Conservation (phyloP, 2,797 vertebrate species). For the Tinamus major region DNA sequence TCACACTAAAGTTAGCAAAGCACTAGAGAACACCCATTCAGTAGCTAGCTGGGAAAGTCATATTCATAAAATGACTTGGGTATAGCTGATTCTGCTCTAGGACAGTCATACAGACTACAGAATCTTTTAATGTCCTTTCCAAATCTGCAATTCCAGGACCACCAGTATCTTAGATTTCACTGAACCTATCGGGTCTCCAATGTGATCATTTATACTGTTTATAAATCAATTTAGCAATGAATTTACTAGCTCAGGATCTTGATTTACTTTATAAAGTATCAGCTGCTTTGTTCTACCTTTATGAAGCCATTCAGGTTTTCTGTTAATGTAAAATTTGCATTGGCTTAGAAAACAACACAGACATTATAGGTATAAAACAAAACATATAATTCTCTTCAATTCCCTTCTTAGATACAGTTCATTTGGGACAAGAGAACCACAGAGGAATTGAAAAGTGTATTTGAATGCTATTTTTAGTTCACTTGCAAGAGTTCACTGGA, state of each 20-base stretch:
- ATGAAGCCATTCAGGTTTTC: background rate
- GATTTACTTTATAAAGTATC: background rate
- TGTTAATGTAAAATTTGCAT: background rate
- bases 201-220: background rate
- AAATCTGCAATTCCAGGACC: background rate
- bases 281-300: background rate
- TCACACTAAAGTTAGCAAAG: background rate
- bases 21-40: background rate
- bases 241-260: background rate
- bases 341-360: background rate
- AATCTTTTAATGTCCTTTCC: background rate
- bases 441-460: background rate
- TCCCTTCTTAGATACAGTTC: background rate
- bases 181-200: background rate
- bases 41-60: background rate
- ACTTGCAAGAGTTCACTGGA: background rate
- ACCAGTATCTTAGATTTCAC: background rate
- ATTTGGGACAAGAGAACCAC: background rate
- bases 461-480: background rate
- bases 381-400: background rate
- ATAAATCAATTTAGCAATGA: background rate
- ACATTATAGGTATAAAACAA: background rate
- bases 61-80: background rate
- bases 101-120: background rate
- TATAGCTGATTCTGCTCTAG: background rate